Percentiles rank a stretch among this genome's conserved stretches.
Evolutionary conservation across 1,140 invertebrate species (phyloP).

Genomic region (Hesperophylax magnus): DNA sequence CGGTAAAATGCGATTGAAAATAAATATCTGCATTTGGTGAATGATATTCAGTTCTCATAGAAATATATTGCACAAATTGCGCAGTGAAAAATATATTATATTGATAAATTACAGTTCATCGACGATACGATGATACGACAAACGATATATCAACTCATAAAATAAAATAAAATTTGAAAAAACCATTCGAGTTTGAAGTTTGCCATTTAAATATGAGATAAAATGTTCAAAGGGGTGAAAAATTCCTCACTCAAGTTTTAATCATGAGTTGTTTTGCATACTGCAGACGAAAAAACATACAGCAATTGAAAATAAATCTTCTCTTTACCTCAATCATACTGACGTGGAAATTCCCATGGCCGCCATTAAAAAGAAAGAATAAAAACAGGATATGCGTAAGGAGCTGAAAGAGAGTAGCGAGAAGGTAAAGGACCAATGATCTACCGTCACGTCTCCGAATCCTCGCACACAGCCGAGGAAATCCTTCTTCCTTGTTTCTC

Average conservation of each 20-base stretch:
- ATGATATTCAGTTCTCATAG: too few relatives aligned
- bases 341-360: slow-evolving; percentile 1
- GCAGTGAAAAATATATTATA: too few relatives aligned
- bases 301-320: slow-evolving; percentile 22
- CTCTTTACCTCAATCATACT: not conserved
- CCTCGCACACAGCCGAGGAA: not conserved
- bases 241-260: not conserved
- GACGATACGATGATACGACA: too few relatives aligned
- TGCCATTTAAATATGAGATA: too few relatives aligned
- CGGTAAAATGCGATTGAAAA: too few relatives aligned
- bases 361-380: slow-evolving; percentile 21
- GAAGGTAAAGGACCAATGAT: not conserved
- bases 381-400: slow-evolving; percentile 20
- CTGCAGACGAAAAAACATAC: not conserved
- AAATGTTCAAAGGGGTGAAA: not conserved
- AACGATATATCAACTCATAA: too few relatives aligned
- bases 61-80: too few relatives aligned
- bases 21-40: too few relatives aligned
- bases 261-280: not conserved
- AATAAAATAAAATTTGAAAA: too few relatives aligned
- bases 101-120: too few relatives aligned
- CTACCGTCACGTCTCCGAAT: slow-evolving; percentile 3
- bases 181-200: too few relatives aligned
- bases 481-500: slow-evolving; percentile 29
- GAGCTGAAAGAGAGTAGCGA: not conserved